Evolutionary conservation across 2,888 invertebrate species (phyloP).

Genomic region (Ormia ochracea): DNA sequence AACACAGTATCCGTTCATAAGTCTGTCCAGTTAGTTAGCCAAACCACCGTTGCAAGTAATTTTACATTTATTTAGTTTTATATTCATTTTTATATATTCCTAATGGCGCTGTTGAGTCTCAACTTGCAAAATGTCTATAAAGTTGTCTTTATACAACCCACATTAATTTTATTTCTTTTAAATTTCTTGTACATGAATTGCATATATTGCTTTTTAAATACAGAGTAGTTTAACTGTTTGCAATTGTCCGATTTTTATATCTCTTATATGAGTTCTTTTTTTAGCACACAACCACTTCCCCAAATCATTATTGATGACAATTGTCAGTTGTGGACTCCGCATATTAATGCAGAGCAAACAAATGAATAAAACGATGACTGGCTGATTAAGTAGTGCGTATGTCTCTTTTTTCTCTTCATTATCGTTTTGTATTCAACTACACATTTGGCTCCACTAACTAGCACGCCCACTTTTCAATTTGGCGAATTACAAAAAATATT

Average conservation of each 20-base stretch:
- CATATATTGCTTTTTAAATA: slow-evolving; percentile 12
- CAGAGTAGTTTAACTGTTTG: slow-evolving; percentile 16
- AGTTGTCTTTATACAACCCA: slow-evolving; percentile 51
- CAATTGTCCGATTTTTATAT: slow-evolving; percentile 18
- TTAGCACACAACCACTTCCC: slow-evolving; percentile 52
- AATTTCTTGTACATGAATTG: slow-evolving; percentile 25
- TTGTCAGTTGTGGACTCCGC: slow-evolving; percentile 58
- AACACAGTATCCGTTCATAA: slow-evolving; percentile 8
- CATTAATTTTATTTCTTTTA: slow-evolving; percentile 57
- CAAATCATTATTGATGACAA: slow-evolving; percentile 61
- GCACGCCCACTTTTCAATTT: slow-evolving; percentile 53
- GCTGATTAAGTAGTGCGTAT: background rate
- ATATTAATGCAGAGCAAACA: slow-evolving; percentile 49
- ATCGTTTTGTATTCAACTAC: slow-evolving; percentile 24
- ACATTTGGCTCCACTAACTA: slow-evolving; percentile 26
- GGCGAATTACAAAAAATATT: background rate
- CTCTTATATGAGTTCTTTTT: slow-evolving; percentile 34
- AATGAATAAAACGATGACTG: slow-evolving; percentile 47
- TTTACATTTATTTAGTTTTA: slow-evolving; percentile 16
- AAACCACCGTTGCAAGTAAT: background rate
- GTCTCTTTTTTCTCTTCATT: background rate
- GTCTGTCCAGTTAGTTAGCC: background rate
- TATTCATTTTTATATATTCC: slow-evolving; percentile 30
- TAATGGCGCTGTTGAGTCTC: slow-evolving; percentile 59
- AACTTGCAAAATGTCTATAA: slow-evolving; percentile 47